phyloP scores from a whole-genome alignment of 2,888 invertebrate species.

The Dryobota labecula region DNA sequence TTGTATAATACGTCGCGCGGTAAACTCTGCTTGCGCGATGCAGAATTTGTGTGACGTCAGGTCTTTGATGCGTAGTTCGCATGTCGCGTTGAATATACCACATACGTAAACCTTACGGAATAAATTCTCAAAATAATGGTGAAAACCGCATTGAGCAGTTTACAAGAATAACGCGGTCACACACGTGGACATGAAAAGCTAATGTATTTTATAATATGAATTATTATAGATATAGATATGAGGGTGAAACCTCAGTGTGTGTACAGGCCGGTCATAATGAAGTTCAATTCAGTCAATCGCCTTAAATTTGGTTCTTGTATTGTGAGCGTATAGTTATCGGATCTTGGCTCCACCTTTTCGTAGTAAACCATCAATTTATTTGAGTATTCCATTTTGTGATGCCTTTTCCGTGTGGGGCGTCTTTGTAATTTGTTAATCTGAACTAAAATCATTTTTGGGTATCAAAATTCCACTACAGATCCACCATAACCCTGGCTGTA shows the following conservation, averaged over 20 bases:
- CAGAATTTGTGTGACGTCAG: no score
- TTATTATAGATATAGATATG: background rate
- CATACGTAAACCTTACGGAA: background rate
- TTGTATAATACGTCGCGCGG: no score
- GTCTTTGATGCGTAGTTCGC: no score
- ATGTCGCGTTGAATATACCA: no score
- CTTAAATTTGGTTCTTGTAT: constrained; percentile 8
- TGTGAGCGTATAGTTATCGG: constrained; percentile 29
- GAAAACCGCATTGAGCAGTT: background rate
- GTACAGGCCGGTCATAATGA: constrained; percentile 7
- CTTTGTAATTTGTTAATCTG: no score
- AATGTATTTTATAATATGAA: background rate
- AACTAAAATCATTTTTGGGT: background rate
- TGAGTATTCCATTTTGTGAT: constrained; percentile 7
- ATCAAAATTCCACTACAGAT: background rate
- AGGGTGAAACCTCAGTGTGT: constrained; percentile 1
- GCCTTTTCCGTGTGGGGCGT: background rate
- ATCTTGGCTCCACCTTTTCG: constrained; percentile 34
- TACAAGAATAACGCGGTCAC: background rate
- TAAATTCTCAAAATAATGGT: background rate
- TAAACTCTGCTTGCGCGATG: no score
- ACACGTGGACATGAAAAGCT: background rate
- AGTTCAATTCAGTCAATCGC: constrained; percentile 1
- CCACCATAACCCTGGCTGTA: no score
- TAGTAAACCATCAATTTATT: constrained; percentile 44